phyloP scores from a whole-genome alignment of 2,888 invertebrate genomes.

The Oxycera nigricornis region DNA sequence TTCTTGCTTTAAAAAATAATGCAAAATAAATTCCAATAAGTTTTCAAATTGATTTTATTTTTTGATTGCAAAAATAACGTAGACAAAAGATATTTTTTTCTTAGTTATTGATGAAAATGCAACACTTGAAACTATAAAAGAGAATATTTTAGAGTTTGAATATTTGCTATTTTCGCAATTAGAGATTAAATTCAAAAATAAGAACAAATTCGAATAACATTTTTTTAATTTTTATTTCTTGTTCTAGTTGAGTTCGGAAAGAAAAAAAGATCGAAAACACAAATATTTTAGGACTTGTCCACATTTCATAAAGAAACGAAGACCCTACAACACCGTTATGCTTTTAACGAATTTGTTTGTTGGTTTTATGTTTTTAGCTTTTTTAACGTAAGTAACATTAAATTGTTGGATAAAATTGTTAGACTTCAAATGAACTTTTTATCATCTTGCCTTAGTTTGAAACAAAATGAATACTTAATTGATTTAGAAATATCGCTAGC shows the following conservation, averaged over 20 bases:
- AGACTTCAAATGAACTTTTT: not conserved
- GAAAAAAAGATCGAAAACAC: conserved; percentile 19
- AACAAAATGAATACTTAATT: too few species aligned
- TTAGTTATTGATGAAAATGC: conserved; percentile 1
- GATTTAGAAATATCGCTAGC: too few species aligned
- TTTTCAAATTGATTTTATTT: conserved; percentile 31
- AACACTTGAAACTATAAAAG: conserved; percentile 1
- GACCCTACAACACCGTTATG: conserved; percentile 12
- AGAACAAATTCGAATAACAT: conserved; percentile 2
- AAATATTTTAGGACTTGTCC: conserved; percentile 1
- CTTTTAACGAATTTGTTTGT: conserved; percentile 8
- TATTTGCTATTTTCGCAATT: conserved; percentile 24
- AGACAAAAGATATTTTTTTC: conserved; percentile 7
- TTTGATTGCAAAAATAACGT: conserved; percentile 36
- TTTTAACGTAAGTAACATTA: not conserved
- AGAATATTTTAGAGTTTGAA: conserved; percentile 15
- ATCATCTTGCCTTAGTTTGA: too few species aligned
- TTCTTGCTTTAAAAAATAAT: conserved; percentile 38
- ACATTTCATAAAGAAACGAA: conserved; percentile 7
- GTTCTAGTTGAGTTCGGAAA: conserved; percentile 8
- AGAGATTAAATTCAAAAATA: conserved; percentile 34
- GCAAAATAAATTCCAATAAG: conserved; percentile 13
- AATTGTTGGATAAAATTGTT: not conserved
- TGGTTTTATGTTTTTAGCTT: conserved; percentile 13
- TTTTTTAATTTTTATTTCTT: conserved; percentile 21